Conservation (phyloP, 2,113 vertebrate species). For the Asarcornis scutulata region DNA sequence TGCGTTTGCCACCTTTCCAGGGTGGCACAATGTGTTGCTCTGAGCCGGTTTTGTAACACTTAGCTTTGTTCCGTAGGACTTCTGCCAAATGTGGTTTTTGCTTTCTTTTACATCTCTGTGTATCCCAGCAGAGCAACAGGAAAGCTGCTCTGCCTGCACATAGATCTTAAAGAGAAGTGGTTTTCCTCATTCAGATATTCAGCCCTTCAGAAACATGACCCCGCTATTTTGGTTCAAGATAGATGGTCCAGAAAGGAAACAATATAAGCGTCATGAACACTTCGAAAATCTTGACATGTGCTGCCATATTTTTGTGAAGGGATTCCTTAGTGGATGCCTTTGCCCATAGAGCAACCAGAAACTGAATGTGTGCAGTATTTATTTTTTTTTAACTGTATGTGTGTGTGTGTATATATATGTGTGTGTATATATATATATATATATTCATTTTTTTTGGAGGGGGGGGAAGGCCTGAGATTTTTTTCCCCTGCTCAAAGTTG, state of each 20-base stretch:
- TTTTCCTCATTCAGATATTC: not conserved
- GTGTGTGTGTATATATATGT: no score
- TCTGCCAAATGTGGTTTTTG: not conserved
- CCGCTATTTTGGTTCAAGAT: not conserved
- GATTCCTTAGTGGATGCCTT: not conserved
- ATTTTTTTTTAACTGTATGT: not conserved
- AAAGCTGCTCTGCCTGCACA: not conserved
- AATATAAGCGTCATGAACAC: not conserved
- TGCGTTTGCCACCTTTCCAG: not conserved
- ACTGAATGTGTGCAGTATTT: not conserved
- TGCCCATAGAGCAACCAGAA: not conserved
- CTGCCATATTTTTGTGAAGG: not conserved
- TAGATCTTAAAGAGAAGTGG: not conserved
- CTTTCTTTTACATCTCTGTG: not conserved
- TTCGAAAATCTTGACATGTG: not conserved
- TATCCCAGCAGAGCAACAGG: not conserved
- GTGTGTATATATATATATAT: no score
- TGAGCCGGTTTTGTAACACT: not conserved
- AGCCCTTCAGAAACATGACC: not conserved
- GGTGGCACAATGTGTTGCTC: not conserved
- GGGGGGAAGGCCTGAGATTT: not conserved
- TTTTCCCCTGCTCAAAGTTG: not conserved
- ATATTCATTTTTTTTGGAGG: no score
- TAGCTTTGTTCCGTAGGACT: not conserved
- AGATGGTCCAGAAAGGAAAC: not conserved